phyloP scores from a whole-genome alignment of 2,113 vertebrate genomes.

The Bungarus multicinctus region DNA sequence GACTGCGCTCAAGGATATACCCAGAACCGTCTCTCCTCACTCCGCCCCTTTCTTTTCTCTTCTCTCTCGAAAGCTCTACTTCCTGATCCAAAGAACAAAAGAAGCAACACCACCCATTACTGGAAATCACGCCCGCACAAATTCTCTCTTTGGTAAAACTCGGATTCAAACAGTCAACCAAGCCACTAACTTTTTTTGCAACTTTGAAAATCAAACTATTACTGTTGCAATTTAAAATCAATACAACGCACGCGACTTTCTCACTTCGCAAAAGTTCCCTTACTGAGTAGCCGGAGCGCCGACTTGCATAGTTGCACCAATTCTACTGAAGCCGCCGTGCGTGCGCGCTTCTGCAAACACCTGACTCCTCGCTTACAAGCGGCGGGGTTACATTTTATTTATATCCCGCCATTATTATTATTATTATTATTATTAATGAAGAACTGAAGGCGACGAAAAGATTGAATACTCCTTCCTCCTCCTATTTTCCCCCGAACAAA shows the following conservation, averaged over 20 bases:
- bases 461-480: not conserved
- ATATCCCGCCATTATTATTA: too few species aligned
- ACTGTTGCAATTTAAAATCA: not conserved
- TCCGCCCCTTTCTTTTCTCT: not conserved
- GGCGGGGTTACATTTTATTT: not conserved
- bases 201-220: too few species aligned
- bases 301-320: not conserved
- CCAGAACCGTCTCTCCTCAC: not conserved
- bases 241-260: not conserved
- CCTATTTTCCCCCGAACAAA: not conserved
- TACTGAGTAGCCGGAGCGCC: not conserved
- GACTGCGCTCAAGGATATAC: too few species aligned
- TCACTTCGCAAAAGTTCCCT: not conserved
- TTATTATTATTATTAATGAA: too few species aligned
- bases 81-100: conserved; percentile 14
- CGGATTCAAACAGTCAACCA: not conserved
- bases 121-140: not conserved
- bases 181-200: not conserved
- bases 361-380: not conserved
- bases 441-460: not conserved
- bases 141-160: not conserved
- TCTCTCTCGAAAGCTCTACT: not conserved
- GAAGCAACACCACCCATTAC: not conserved
- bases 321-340: not conserved
- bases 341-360: not conserved